Evolutionary conservation across 2,113 vertebrate genomes (phyloP).

Genomic region (Carlito syrichta): DNA sequence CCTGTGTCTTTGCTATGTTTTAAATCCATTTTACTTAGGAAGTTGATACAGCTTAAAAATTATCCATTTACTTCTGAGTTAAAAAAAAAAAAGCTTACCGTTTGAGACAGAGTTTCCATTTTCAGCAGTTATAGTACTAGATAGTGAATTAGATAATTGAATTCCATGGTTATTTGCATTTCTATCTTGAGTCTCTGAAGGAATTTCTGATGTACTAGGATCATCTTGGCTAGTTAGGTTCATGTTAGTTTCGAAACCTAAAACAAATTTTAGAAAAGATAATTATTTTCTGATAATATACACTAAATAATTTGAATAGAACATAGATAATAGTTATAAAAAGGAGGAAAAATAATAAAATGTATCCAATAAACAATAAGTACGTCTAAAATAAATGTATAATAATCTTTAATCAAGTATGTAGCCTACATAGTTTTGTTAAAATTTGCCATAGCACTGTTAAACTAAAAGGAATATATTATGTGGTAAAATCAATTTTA

Average conservation of each 20-base stretch:
- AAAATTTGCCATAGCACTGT: background rate
- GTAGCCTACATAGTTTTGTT: background rate
- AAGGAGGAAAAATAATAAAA: background rate
- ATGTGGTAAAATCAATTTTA: background rate
- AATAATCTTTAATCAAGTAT: background rate
- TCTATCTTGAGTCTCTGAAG: constrained; percentile 90
- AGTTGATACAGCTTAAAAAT: background rate
- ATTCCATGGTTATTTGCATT: constrained; percentile 93
- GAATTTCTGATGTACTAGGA: constrained; percentile 81
- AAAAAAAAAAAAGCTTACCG: constrained; percentile 83
- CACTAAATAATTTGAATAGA: background rate
- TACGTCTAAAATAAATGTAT: background rate
- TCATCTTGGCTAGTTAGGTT: constrained; percentile 90
- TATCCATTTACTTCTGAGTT: constrained; percentile 33
- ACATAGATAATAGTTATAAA: no score
- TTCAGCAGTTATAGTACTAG: constrained; percentile 86
- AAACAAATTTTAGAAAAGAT: constrained; percentile 12
- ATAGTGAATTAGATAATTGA: constrained; percentile 78
- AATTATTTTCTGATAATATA: background rate
- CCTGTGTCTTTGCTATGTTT: constrained; percentile 34
- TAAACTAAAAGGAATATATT: background rate
- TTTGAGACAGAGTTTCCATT: constrained; percentile 95
- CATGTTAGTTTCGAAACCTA: constrained; percentile 94
- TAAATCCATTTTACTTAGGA: constrained; percentile 20
- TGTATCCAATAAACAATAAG: background rate